Percentiles rank a stretch among this genome's conserved stretches.
Evolutionary conservation across 2,113 vertebrate species (phyloP).

Genomic region (Periophthalmodon schlosseri): DNA sequence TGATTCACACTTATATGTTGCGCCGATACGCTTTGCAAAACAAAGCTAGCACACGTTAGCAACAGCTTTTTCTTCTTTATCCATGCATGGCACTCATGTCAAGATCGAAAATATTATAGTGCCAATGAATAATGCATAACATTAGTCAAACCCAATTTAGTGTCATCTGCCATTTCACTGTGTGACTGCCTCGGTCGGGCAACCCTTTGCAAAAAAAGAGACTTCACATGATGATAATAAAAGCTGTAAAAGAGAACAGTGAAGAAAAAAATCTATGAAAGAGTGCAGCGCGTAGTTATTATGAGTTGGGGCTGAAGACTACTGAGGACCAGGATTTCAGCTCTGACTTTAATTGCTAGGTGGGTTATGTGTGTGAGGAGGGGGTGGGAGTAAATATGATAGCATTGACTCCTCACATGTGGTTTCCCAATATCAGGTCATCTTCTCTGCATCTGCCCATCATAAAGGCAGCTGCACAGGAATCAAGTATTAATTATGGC

Average conservation of each 20-base stretch:
- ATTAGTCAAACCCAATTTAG: neutral
- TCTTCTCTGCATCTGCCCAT: conserved; percentile 78
- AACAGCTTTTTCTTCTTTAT: too few relatives aligned
- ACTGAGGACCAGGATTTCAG: conserved; percentile 74
- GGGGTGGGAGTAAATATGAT: conserved; percentile 79
- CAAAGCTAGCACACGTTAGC: too few relatives aligned
- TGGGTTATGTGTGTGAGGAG: conserved; percentile 50
- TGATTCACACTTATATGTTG: too few relatives aligned
- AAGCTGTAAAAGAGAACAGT: conserved; percentile 49
- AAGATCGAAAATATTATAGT: too few relatives aligned
- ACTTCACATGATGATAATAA: conserved; percentile 60
- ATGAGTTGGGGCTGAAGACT: conserved; percentile 70
- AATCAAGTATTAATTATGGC: conserved; percentile 85
- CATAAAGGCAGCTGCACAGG: conserved; percentile 77
- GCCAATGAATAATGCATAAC: too few relatives aligned
- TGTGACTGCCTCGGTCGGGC: neutral
- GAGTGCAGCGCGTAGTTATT: conserved; percentile 70
- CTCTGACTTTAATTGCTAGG: conserved; percentile 78
- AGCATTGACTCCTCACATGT: conserved; percentile 76
- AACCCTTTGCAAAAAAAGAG: conserved; percentile 46
- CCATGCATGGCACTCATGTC: too few relatives aligned
- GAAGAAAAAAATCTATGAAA: conserved; percentile 69
- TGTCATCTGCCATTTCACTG: neutral
- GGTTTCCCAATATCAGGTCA: conserved; percentile 78
- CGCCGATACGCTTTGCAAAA: too few relatives aligned